Percentiles rank a stretch among this genome's conserved stretches.
phyloP scores from a whole-genome alignment of 2,888 invertebrate species.

The Spodoptera picta region DNA sequence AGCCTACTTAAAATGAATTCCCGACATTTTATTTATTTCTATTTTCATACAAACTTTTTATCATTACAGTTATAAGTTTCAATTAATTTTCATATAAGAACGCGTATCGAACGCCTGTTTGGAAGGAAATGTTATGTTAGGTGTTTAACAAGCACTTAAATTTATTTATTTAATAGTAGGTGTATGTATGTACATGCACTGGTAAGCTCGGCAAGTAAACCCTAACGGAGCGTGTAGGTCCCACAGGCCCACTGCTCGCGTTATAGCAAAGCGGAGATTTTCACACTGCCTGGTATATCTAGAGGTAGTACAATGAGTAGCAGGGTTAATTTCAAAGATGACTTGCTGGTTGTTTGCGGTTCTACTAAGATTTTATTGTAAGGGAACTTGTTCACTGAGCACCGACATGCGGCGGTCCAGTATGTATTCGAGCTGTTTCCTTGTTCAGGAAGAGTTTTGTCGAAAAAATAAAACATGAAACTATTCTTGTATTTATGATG shows the following conservation, averaged over 20 bases:
- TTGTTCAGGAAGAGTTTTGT: conserved; percentile 9
- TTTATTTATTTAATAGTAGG: too few relatives aligned
- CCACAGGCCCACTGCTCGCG: conserved; percentile 21
- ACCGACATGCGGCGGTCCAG: conserved; percentile 15
- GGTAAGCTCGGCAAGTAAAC: conserved; percentile 5
- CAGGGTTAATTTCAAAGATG: conserved; percentile 38
- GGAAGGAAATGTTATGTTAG: too few relatives aligned
- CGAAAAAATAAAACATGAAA: conserved; percentile 13
- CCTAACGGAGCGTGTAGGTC: conserved; percentile 20
- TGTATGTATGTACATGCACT: not conserved
- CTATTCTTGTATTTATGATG: not conserved
- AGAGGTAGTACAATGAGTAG: conserved; percentile 12
- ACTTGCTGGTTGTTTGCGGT: conserved; percentile 28
- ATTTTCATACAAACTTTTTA: conserved; percentile 35
- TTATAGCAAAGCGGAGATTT: conserved; percentile 5
- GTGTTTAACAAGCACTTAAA: too few relatives aligned
- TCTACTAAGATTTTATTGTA: conserved; percentile 20
- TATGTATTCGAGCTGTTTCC: conserved; percentile 8
- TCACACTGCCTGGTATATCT: conserved; percentile 17
- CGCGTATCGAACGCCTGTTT: too few relatives aligned
- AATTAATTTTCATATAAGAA: conserved; percentile 6
- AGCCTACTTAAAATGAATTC: conserved; percentile 40
- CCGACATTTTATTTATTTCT: conserved; percentile 38
- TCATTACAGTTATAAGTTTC: conserved; percentile 39
- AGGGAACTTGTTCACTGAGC: conserved; percentile 7